Percentiles rank a stretch among this genome's conserved stretches.
Conservation (phyloP, 2,797 vertebrate genomes). For the Centropyge bicolor region DNA sequence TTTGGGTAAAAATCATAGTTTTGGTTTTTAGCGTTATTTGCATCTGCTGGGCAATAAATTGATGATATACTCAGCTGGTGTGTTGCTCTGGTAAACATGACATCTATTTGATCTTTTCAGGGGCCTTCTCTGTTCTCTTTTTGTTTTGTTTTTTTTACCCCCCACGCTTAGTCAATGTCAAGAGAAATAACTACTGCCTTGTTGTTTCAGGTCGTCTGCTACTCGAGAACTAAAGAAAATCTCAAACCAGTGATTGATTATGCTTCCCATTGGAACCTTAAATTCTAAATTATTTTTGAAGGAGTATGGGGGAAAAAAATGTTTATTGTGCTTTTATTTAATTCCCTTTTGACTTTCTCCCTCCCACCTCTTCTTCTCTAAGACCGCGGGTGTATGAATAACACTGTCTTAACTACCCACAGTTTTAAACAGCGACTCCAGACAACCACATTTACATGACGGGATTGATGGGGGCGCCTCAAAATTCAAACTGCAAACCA, state of each 20-base stretch:
- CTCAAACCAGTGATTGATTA: slow-evolving; percentile 63
- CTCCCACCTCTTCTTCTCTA: slow-evolving; percentile 13
- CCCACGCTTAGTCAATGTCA: slow-evolving; percentile 11
- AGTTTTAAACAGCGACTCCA: slow-evolving; percentile 38
- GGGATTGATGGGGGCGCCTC: slow-evolving; percentile 4
- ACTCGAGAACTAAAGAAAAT: slow-evolving; percentile 50
- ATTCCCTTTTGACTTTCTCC: slow-evolving; percentile 52
- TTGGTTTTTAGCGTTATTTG: slow-evolving; percentile 56
- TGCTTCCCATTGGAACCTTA: slow-evolving; percentile 60
- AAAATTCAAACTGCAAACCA: slow-evolving; percentile 24
- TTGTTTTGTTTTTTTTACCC: slow-evolving; percentile 4
- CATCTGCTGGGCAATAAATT: slow-evolving; percentile 61
- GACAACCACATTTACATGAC: slow-evolving; percentile 5
- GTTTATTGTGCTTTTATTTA: slow-evolving; percentile 47
- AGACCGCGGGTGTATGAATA: slow-evolving; percentile 32
- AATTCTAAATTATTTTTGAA: slow-evolving; percentile 62
- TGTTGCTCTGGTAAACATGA: slow-evolving; percentile 51
- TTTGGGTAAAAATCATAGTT: slow-evolving; percentile 30
- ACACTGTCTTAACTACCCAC: slow-evolving; percentile 22
- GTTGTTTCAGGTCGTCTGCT: slow-evolving; percentile 53
- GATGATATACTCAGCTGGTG: slow-evolving; percentile 38
- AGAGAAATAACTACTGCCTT: slow-evolving; percentile 50
- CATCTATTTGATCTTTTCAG: slow-evolving; percentile 26
- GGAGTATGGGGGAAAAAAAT: slow-evolving; percentile 13
- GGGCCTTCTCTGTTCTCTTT: slow-evolving; percentile 3